Percentiles rank a stretch among this genome's conserved stretches.
Evolutionary conservation across 2,797 vertebrate genomes (phyloP).

Genomic region (Intellagama lesueurii): DNA sequence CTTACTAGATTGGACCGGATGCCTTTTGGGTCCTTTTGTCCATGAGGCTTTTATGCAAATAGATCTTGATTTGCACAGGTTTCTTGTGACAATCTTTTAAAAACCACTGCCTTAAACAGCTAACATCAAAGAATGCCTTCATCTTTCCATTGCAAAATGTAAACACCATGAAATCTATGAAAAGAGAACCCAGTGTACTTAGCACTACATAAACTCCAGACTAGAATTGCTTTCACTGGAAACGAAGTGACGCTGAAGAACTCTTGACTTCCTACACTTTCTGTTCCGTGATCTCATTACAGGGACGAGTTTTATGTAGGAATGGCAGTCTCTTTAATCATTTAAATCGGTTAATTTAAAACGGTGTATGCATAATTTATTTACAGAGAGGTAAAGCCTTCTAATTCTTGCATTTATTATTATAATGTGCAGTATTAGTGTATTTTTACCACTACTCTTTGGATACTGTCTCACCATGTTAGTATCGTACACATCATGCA

Average conservation of each 20-base stretch:
- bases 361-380: slow-evolving; percentile 85
- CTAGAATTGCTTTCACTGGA: slow-evolving; percentile 61
- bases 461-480: slow-evolving; percentile 81
- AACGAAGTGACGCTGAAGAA: slow-evolving; percentile 57
- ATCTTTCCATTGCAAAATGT: slow-evolving; percentile 52
- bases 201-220: not conserved
- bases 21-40: not conserved
- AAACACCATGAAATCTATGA: slow-evolving; percentile 49
- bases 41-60: not conserved
- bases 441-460: slow-evolving; percentile 75
- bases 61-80: not conserved
- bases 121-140: slow-evolving; percentile 39
- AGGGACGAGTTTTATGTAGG: slow-evolving; percentile 86
- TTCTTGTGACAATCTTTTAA: not conserved
- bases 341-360: slow-evolving; percentile 90
- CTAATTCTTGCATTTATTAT: slow-evolving; percentile 89
- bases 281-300: slow-evolving; percentile 64
- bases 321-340: slow-evolving; percentile 89
- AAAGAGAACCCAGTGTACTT: slow-evolving; percentile 43
- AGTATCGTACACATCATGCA: slow-evolving; percentile 78
- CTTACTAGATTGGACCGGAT: not conserved
- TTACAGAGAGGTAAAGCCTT: slow-evolving; percentile 83
- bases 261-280: slow-evolving; percentile 48
- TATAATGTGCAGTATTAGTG: slow-evolving; percentile 80
- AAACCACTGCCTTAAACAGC: slow-evolving; percentile 8